These are phyloP conservation scores for Chrysolina americana DNA, from an alignment of 2,888 invertebrate genomes.

Conservation along the genomic window DNA sequence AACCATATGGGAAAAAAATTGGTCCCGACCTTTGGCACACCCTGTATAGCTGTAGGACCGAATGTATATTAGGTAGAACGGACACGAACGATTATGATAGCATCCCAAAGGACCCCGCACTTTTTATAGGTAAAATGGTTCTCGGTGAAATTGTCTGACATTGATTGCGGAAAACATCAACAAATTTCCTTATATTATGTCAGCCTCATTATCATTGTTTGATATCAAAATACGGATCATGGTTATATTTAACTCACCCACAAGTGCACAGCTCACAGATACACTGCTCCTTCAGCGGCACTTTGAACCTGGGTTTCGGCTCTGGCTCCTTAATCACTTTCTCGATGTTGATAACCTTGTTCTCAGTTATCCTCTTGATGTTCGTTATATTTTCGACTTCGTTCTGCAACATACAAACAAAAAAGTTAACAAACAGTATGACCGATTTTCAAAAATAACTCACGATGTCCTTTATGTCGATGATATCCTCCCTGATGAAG, in stretches of 20 bases:
- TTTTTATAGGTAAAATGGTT: no score
- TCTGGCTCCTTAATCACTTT: slow-evolving; percentile 67
- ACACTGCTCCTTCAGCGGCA: slow-evolving; percentile 81
- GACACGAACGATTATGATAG: no score
- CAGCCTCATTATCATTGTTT: not conserved
- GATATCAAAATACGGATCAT: slow-evolving; percentile 13
- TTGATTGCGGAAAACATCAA: not conserved
- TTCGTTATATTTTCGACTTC: slow-evolving; percentile 68
- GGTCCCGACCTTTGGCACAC: no score
- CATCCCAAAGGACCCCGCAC: no score
- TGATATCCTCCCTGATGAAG: slow-evolving; percentile 73
- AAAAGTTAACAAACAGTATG: slow-evolving; percentile 10
- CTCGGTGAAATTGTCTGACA: no score
- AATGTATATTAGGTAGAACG: no score
- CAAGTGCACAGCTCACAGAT: slow-evolving; percentile 93
- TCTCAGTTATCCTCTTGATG: slow-evolving; percentile 70
- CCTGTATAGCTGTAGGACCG: no score
- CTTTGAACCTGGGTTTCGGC: slow-evolving; percentile 66
- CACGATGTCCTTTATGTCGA: slow-evolving; percentile 74
- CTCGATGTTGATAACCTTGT: slow-evolving; percentile 71
- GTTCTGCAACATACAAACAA: slow-evolving; percentile 61
- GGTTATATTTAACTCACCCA: slow-evolving; percentile 78
- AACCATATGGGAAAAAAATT: no score
- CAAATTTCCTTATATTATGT: not conserved
- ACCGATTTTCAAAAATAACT: slow-evolving; percentile 52